These are phyloP conservation scores for Cryptocephalus primarius DNA, from an alignment of 2,888 invertebrate genomes.

Conservation along the genomic window DNA sequence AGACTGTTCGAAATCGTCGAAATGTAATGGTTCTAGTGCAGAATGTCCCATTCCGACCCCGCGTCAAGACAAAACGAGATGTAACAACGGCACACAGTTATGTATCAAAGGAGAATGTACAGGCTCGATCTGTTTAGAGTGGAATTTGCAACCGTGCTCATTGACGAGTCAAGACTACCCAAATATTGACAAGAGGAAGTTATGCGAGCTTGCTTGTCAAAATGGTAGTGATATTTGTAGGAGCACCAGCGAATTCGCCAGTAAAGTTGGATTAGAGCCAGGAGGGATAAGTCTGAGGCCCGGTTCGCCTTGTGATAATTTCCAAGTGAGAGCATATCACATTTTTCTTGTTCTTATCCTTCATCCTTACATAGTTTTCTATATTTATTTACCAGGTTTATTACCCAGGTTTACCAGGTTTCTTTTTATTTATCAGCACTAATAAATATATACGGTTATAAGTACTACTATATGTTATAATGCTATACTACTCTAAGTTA, in stretches of 20 bases:
- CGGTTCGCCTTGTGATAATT: conserved; percentile 98
- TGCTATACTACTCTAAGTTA: too few relatives aligned
- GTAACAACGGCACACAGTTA: conserved; percentile 84
- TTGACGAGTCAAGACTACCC: conserved; percentile 67
- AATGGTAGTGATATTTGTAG: conserved; percentile 70
- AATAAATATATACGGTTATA: too few relatives aligned
- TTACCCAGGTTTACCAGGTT: background rate
- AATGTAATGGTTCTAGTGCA: conserved; percentile 75
- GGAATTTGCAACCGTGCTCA: conserved; percentile 93
- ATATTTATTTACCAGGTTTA: background rate
- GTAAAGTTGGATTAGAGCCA: conserved; percentile 56
- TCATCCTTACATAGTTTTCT: too few relatives aligned
- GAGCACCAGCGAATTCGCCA: conserved; percentile 80
- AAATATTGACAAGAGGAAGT: conserved; percentile 68
- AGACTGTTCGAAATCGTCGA: conserved; percentile 82
- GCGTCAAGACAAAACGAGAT: conserved; percentile 82
- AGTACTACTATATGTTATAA: too few relatives aligned
- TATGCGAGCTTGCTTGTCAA: conserved; percentile 97
- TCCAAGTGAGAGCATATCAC: conserved; percentile 51
- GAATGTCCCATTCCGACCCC: conserved; percentile 79
- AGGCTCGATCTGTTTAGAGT: conserved; percentile 90
- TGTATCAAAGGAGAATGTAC: conserved; percentile 86
- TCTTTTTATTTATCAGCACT: conserved; percentile 1
- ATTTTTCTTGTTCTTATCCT: too few relatives aligned
- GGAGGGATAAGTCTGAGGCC: conserved; percentile 83